phyloP scores from a whole-genome alignment of 2,113 vertebrate genomes.

The Indicator maculatus region DNA sequence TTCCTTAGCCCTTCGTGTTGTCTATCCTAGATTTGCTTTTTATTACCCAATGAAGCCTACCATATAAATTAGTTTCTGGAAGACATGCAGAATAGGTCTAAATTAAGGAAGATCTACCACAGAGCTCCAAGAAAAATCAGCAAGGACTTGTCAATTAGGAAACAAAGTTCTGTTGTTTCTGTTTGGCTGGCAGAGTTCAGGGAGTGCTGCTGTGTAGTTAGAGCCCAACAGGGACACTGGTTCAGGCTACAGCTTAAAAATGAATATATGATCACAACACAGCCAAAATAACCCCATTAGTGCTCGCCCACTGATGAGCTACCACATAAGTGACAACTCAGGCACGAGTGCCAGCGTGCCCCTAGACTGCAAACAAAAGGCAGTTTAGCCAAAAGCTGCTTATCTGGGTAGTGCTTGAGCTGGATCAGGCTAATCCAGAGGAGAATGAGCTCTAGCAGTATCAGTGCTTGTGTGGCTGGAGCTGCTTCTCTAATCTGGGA shows the following conservation, averaged over 20 bases:
- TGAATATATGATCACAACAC: constrained; percentile 2
- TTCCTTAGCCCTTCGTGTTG: background rate
- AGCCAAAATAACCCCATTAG: background rate
- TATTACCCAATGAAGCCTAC: background rate
- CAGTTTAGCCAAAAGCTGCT: constrained; percentile 55
- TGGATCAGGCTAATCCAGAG: constrained; percentile 48
- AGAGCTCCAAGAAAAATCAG: background rate
- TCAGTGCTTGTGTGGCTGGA: constrained; percentile 29
- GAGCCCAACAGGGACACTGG: background rate
- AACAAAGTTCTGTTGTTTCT: background rate
- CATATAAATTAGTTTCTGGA: background rate
- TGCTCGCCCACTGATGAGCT: constrained; percentile 27
- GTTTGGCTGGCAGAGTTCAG: background rate
- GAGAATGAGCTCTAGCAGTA: background rate
- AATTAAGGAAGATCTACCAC: background rate
- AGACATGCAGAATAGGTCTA: background rate
- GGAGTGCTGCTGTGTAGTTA: background rate
- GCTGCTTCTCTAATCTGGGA: background rate
- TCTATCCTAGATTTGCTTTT: background rate
- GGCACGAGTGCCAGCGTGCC: background rate
- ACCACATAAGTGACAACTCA: constrained; percentile 46
- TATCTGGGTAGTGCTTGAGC: background rate
- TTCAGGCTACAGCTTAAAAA: background rate
- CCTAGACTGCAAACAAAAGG: constrained; percentile 32
- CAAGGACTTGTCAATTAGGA: background rate